phyloP scores from a whole-genome alignment of 2,888 invertebrate species.

The Drosophila austrosaltans region DNA sequence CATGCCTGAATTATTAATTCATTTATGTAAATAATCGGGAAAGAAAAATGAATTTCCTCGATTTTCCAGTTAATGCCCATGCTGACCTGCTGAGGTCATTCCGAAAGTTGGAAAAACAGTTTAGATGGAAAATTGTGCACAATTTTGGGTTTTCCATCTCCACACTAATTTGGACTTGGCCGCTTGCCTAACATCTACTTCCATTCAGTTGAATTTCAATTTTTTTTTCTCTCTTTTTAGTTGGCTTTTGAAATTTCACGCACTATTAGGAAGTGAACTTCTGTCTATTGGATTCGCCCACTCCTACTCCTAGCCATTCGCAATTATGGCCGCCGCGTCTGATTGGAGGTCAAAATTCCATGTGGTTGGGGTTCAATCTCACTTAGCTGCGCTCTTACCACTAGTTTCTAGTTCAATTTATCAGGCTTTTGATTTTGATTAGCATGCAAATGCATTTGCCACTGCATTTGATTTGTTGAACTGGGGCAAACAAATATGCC shows the following conservation, averaged over 20 bases:
- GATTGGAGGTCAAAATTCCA: conserved; percentile 1
- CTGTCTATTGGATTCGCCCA: neutral
- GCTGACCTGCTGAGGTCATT: neutral
- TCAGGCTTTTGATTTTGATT: conserved; percentile 9
- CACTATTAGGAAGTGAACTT: conserved; percentile 5
- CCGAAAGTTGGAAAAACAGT: neutral
- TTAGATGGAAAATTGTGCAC: conserved; percentile 1
- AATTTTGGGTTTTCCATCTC: conserved; percentile 9
- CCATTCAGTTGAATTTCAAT: neutral
- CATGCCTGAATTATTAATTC: neutral
- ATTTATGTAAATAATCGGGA: conserved; percentile 2
- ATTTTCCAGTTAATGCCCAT: conserved; percentile 2
- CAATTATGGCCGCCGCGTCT: conserved; percentile 1
- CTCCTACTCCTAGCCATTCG: no score
- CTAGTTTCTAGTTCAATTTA: conserved; percentile 15
- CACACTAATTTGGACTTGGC: neutral
- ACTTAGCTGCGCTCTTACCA: neutral
- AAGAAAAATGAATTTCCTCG: neutral
- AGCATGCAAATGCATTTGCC: neutral
- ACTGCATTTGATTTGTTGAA: conserved; percentile 1
- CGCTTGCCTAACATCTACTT: neutral
- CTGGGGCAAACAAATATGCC: neutral
- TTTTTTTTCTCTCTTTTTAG: neutral
- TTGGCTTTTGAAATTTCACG: conserved; percentile 1
- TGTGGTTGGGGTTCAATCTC: conserved; percentile 1